Percentiles rank a stretch among this genome's conserved stretches.
phyloP scores from a whole-genome alignment of 30 jellyfish, hydroid and myxozoan species.

The Aurelia sp. region DNA sequence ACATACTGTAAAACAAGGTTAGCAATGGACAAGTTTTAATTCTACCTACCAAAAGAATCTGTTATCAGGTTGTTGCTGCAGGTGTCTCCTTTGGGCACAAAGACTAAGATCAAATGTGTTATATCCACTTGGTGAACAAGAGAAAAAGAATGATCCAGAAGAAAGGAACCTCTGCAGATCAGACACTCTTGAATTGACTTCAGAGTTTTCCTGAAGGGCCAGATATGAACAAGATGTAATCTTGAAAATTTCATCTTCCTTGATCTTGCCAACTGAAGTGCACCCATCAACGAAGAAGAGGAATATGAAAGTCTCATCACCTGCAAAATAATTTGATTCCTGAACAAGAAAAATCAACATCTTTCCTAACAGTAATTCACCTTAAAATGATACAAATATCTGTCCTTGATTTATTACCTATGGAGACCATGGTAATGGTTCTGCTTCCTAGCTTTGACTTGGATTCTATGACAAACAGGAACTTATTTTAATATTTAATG shows the following conservation, averaged over 20 bases:
- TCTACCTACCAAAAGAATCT: conserved; percentile 84
- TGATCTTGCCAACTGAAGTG: conserved; percentile 82
- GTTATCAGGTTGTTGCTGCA: conserved; percentile 73
- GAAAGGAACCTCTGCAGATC: conserved; percentile 82
- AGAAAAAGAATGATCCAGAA: conserved; percentile 86
- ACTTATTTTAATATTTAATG: no score
- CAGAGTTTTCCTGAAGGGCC: conserved; percentile 82
- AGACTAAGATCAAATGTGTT: conserved; percentile 65
- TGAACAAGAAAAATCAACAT: not conserved
- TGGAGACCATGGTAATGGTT: no score
- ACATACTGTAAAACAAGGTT: no score
- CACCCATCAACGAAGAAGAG: conserved; percentile 90
- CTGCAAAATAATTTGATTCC: conserved; percentile 17
- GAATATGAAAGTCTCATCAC: conserved; percentile 70
- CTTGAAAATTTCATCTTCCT: conserved; percentile 79
- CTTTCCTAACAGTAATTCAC: no score
- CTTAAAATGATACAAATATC: no score
- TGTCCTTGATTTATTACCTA: no score
- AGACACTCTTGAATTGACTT: conserved; percentile 65
- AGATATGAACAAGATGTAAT: conserved; percentile 74
- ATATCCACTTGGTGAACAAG: conserved; percentile 63
- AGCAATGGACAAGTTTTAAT: no score
- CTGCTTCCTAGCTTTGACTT: no score
- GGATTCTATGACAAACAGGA: no score
- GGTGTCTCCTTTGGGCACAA: conserved; percentile 85